Evolutionary conservation across 2,888 invertebrate species (phyloP), one percentile per base, ranked within the genome.

Genomic region (Lucinisca nassula): DNA sequence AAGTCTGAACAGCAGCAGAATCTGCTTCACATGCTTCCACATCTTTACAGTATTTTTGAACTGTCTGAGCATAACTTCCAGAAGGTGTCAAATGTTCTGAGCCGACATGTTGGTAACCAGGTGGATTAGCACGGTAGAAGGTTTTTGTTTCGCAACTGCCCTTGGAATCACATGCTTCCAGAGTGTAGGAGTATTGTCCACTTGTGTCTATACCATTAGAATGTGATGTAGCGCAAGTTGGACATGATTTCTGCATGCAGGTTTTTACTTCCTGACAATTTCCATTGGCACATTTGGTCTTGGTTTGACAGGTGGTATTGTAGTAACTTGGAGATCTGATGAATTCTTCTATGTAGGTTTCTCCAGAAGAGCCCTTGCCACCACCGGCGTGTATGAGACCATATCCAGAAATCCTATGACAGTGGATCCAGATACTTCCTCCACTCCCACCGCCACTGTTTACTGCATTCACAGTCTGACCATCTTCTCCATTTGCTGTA

Each of bases 381-480:
- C 92, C 93, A 38, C 38, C 84, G 10, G 91, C 85, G 17, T 91
- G 85, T 12, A 93, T 84, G 45, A 61, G 83, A 35, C 93, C 93
- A 84, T 90, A 93, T 21, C 92, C 92, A 30, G 93, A 92, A 21
- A 93, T 90, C 10, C 83, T 87, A 80, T 92, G 35, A 49, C 85
- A 85, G 79, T 93, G 91, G 14, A 94, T 86, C 93, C 93, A 93
- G 14, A 94, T 91, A 77, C 93, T 93, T 0, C 94, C 94, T 8
- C 94, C 94, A 78, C 94, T 94, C 0, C 94, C 94, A 10, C 94
- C 94, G 17, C 94, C 94, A 55, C 91, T 87, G n/a, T 75, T 79
- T 12, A 82, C 58, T n/a, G 79, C 85, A 0, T 82, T 58, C 8
- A 88, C 58, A 10, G 81, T 88, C 12, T 35, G 3, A 17, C 92